Conservation (phyloP, 2,797 vertebrate genomes). For the Bucorvus abyssinicus region DNA sequence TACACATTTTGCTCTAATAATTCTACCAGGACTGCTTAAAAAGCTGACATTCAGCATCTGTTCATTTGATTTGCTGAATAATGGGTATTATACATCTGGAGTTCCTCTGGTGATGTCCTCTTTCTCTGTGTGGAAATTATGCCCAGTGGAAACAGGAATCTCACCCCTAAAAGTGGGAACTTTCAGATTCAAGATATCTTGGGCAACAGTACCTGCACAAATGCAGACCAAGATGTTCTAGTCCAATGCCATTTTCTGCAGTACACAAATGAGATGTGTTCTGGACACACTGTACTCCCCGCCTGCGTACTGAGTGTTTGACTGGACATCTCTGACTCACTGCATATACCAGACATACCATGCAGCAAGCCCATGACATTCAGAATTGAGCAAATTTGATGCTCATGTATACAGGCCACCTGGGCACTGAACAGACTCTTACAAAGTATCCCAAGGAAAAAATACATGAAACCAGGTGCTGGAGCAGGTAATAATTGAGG, state of each 20-base stretch:
- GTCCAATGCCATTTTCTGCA: background rate
- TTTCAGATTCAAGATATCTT: background rate
- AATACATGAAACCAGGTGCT: background rate
- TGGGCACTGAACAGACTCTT: background rate
- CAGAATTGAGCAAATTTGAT: background rate
- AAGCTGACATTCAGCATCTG: background rate
- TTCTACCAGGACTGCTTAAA: background rate
- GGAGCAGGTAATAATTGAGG: background rate
- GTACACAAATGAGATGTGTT: background rate
- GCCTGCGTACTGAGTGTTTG: accelerated
- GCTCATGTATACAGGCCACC: background rate
- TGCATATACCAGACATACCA: background rate
- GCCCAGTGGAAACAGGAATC: background rate
- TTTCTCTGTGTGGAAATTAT: background rate
- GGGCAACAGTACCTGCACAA: background rate
- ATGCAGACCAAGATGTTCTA: background rate
- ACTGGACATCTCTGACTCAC: background rate
- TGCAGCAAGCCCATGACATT: background rate
- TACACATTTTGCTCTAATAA: background rate
- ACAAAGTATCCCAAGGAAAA: background rate
- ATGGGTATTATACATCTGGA: background rate
- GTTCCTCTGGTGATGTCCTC: background rate
- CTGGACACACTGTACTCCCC: background rate
- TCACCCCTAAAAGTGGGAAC: background rate
- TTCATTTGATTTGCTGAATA: background rate